Evolutionary conservation across 2,888 invertebrate genomes (phyloP).

Genomic region (Dichetophora obliterata): DNA sequence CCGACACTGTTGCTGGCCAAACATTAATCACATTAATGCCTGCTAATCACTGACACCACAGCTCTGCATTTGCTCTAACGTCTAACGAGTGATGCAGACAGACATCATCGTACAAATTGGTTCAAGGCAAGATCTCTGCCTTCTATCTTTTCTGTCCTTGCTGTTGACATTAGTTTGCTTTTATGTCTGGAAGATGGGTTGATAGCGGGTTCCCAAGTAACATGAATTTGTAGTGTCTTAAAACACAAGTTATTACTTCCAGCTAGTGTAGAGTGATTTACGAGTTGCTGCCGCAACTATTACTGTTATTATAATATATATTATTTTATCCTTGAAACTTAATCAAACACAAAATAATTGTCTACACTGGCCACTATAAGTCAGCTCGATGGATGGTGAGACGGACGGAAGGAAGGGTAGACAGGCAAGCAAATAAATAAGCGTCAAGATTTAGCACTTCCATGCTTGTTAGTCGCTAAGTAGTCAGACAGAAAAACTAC

Average conservation of each 20-base stretch:
- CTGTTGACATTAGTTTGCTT: constrained; percentile 18
- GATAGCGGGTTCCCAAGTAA: neutral
- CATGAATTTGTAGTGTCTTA: neutral
- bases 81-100: too few species aligned
- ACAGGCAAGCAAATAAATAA: neutral
- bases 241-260: neutral
- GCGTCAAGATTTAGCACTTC: constrained; percentile 26
- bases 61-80: too few species aligned
- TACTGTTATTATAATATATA: constrained; percentile 37
- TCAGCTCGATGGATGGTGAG: too few species aligned
- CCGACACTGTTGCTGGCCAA: neutral
- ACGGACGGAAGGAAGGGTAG: too few species aligned
- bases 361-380: too few species aligned
- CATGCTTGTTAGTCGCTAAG: neutral
- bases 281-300: neutral
- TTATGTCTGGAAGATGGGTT: neutral
- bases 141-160: constrained; percentile 7
- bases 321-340: constrained; percentile 52
- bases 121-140: neutral
- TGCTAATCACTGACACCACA: too few species aligned
- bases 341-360: constrained; percentile 48
- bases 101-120: too few species aligned
- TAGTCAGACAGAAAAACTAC: neutral
- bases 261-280: neutral
- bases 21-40: neutral